phyloP scores from a whole-genome alignment of 92 coral and sea anemone species.

The Palythoa caribaeorum region DNA sequence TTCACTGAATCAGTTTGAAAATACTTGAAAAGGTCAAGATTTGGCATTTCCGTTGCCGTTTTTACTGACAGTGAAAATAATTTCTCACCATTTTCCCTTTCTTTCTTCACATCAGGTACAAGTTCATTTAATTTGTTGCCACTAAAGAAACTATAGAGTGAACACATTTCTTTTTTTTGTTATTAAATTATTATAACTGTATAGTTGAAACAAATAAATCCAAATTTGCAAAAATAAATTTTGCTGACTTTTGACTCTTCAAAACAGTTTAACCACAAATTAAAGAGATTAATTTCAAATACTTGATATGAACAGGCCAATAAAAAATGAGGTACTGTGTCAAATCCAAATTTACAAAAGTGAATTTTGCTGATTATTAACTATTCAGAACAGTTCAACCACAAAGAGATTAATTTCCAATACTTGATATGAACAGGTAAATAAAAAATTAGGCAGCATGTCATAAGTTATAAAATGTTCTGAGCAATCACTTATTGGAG shows the following conservation, averaged over 20 bases:
- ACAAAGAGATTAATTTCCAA: neutral
- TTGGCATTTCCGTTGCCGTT: constrained; percentile 48
- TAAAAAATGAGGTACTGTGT: neutral
- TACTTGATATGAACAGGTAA: neutral
- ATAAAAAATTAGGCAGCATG: neutral
- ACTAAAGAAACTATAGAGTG: neutral
- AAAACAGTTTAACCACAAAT: neutral
- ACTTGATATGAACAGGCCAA: neutral
- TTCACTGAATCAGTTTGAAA: constrained; percentile 70
- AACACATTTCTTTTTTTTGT: neutral
- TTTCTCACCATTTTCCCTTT: neutral
- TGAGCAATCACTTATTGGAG: neutral
- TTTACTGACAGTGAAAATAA: constrained; percentile 3
- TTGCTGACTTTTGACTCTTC: neutral
- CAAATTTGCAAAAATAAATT: too few relatives aligned
- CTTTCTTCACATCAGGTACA: neutral
- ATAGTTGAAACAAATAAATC: too few relatives aligned
- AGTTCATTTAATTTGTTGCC: neutral
- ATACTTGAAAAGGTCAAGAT: constrained; percentile 76
- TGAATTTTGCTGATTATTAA: too few relatives aligned
- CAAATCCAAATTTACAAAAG: too few relatives aligned
- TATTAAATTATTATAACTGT: neutral
- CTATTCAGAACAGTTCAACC: neutral
- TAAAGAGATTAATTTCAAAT: neutral
- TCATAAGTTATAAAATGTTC: neutral